Percentiles rank a stretch among this genome's conserved stretches.
phyloP scores from a whole-genome alignment of 2,113 vertebrate species.

The Cephalophus harveyi region DNA sequence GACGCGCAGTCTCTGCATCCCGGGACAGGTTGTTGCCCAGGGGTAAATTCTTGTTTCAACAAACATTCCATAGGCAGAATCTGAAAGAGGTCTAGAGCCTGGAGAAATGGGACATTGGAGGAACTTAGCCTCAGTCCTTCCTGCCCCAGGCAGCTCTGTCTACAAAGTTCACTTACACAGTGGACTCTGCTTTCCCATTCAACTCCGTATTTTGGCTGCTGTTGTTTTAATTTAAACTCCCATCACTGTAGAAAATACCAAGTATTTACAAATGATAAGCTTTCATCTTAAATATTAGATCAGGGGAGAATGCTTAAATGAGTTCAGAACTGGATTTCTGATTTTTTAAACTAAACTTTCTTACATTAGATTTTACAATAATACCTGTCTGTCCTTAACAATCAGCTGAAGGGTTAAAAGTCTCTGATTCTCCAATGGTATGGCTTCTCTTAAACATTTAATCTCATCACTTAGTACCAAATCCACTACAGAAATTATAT shows the following conservation, averaged over 20 bases:
- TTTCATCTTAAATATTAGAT: slow-evolving; percentile 26
- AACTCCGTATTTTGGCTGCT: neutral
- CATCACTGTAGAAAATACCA: neutral
- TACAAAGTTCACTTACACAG: neutral
- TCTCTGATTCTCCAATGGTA: neutral
- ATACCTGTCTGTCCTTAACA: slow-evolving; percentile 34
- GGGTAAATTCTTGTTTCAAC: neutral
- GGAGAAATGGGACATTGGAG: neutral
- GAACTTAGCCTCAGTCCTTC: neutral
- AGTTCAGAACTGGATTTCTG: slow-evolving; percentile 31
- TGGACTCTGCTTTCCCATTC: neutral
- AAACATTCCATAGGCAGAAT: neutral
- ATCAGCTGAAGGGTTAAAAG: slow-evolving; percentile 17
- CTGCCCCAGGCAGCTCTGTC: neutral
- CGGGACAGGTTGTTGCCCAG: neutral
- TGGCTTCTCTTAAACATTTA: neutral
- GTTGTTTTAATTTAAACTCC: neutral
- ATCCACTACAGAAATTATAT: neutral
- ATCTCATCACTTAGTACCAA: neutral
- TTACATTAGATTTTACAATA: slow-evolving; percentile 27
- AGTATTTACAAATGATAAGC: neutral
- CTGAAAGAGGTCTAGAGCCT: neutral
- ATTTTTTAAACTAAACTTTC: slow-evolving; percentile 26
- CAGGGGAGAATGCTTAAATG: slow-evolving; percentile 12
- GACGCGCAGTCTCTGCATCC: neutral